A percentile compares a stretch with the other conserved stretches of the same genome.
Conservation (phyloP, 2,797 vertebrate species). For the Florisuga fusca region DNA sequence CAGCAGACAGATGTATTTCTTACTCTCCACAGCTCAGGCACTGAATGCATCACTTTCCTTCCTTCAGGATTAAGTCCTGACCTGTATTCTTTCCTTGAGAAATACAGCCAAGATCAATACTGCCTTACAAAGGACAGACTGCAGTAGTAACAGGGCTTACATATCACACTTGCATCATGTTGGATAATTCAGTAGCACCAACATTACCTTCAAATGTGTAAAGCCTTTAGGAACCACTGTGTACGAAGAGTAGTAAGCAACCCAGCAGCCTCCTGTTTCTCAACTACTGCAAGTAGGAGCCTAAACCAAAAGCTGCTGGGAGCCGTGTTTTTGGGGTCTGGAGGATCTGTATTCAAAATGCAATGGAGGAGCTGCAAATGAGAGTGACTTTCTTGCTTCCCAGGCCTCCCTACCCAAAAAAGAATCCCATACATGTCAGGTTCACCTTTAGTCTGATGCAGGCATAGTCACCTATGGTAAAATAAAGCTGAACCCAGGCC, state of each 20-base stretch:
- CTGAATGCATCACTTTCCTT: neutral
- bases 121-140: neutral
- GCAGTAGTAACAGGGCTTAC: neutral
- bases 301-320: accelerated
- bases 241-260: neutral
- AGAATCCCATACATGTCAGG: neutral
- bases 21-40: neutral
- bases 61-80: neutral
- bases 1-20: neutral
- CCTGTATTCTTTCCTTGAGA: neutral
- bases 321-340: neutral
- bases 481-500: neutral
- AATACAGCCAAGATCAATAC: neutral
- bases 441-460: neutral
- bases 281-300: neutral
- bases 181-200: neutral
- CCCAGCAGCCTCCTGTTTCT: neutral
- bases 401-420: neutral
- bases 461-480: neutral
- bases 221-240: neutral
- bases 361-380: neutral
- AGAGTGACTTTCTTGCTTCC: neutral
- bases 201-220: neutral
- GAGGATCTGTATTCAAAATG: neutral
- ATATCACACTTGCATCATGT: accelerated